Percentiles rank a stretch among this genome's conserved stretches.
Conservation (phyloP, 2,113 vertebrate genomes). For the Vombatus ursinus region DNA sequence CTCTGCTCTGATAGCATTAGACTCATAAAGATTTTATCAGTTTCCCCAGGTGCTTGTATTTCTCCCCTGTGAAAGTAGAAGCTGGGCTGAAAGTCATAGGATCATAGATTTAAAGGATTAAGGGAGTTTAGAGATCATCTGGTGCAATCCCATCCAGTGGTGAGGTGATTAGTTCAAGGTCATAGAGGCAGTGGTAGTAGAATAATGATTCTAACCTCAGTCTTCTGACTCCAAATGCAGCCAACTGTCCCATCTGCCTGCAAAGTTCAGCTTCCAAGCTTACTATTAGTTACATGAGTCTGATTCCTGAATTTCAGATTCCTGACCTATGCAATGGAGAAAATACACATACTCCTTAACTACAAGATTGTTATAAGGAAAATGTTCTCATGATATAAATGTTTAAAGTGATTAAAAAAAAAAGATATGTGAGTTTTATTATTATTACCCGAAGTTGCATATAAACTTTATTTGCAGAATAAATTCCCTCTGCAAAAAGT, state of each 20-base stretch:
- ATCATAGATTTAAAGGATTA: not conserved
- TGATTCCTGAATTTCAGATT: not conserved
- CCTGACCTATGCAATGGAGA: not conserved
- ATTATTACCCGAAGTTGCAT: not conserved
- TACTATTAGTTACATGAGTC: not conserved
- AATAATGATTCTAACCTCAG: not conserved
- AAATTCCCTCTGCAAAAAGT: not conserved
- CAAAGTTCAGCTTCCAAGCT: not conserved
- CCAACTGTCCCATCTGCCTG: not conserved
- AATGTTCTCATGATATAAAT: not conserved
- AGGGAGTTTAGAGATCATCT: not conserved
- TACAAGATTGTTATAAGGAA: not conserved
- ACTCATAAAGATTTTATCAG: not conserved
- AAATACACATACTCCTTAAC: rapidly evolving
- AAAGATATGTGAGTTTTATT: too few species aligned
- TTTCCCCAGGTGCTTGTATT: not conserved
- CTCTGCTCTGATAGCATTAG: not conserved
- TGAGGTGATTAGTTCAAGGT: not conserved
- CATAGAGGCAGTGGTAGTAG: not conserved
- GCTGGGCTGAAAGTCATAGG: not conserved
- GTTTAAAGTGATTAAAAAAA: not conserved
- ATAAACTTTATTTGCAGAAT: not conserved
- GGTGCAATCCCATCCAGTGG: not conserved
- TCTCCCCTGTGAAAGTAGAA: not conserved
- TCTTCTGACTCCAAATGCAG: not conserved